Conservation (phyloP, 2,888 invertebrate species). For the Ctenicera cuprea region DNA sequence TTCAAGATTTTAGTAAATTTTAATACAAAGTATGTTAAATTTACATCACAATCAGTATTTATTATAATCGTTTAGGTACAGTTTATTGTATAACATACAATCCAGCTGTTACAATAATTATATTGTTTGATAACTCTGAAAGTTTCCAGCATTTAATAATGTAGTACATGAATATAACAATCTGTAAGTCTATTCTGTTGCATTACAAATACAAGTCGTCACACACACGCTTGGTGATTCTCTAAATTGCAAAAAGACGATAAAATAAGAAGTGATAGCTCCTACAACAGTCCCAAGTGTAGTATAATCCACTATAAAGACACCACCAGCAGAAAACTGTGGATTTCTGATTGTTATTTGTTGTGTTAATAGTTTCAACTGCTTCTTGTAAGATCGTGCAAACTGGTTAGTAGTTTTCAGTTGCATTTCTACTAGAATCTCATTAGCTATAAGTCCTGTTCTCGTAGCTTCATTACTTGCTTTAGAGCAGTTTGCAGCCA, state of each 20-base stretch:
- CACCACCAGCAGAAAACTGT: slow-evolving; percentile 1
- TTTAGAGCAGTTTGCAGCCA: background rate
- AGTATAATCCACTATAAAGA: background rate
- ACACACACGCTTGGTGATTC: background rate
- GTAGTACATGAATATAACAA: too few species aligned
- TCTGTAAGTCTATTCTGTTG: background rate
- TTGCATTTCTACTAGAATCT: background rate
- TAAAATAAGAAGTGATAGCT: slow-evolving; percentile 4
- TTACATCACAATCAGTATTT: too few species aligned
- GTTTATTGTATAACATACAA: too few species aligned
- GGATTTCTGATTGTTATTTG: slow-evolving; percentile 2
- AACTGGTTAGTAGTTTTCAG: background rate
- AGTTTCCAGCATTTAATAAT: too few species aligned
- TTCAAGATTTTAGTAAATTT: too few species aligned
- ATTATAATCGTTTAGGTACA: too few species aligned
- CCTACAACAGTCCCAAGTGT: background rate
- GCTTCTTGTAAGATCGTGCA: background rate
- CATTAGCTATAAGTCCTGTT: background rate
- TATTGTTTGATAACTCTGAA: too few species aligned
- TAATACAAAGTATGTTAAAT: too few species aligned
- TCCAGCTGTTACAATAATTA: too few species aligned
- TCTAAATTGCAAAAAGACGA: slow-evolving; percentile 11
- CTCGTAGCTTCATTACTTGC: background rate
- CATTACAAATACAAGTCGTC: background rate
- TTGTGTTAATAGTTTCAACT: background rate